Percentiles rank a stretch among this genome's conserved stretches.
Conservation (phyloP, 2,888 invertebrate species). For the Metallyticus violacea region DNA sequence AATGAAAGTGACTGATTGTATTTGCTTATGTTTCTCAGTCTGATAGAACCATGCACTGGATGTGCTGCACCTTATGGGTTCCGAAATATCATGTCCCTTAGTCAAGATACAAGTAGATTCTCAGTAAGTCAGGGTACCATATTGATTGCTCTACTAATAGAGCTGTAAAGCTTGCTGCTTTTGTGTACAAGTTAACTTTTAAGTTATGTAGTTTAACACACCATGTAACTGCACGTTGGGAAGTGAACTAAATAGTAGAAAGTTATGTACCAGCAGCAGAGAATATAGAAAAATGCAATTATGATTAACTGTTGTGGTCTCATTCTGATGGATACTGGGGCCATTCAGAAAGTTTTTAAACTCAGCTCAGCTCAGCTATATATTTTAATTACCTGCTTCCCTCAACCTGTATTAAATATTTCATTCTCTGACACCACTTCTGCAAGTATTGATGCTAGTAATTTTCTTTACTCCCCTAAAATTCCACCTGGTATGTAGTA, state of each 20-base stretch:
- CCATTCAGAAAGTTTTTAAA: neutral
- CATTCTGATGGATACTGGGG: neutral
- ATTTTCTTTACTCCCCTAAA: too few relatives aligned
- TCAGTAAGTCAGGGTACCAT: constrained; percentile 64
- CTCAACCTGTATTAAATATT: too few relatives aligned
- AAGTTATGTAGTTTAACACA: neutral
- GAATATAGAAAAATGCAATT: neutral
- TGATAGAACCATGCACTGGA: constrained; percentile 66
- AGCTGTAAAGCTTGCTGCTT: neutral
- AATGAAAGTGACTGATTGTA: neutral
- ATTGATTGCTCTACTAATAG: neutral
- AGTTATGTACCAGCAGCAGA: neutral
- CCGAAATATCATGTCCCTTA: constrained; percentile 89
- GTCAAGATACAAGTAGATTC: constrained; percentile 77
- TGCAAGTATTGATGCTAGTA: too few relatives aligned
- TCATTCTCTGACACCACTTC: too few relatives aligned
- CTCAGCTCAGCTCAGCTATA: neutral
- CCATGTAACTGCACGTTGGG: neutral
- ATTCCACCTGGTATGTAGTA: too few relatives aligned
- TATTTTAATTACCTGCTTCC: too few relatives aligned
- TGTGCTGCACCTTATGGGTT: constrained; percentile 97
- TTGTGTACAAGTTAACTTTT: neutral
- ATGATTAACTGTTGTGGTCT: neutral
- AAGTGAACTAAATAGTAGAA: neutral
- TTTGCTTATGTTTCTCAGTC: constrained; percentile 50